Evolutionary conservation across 2,888 invertebrate species (phyloP).

Genomic region (Acholoe squamosa): DNA sequence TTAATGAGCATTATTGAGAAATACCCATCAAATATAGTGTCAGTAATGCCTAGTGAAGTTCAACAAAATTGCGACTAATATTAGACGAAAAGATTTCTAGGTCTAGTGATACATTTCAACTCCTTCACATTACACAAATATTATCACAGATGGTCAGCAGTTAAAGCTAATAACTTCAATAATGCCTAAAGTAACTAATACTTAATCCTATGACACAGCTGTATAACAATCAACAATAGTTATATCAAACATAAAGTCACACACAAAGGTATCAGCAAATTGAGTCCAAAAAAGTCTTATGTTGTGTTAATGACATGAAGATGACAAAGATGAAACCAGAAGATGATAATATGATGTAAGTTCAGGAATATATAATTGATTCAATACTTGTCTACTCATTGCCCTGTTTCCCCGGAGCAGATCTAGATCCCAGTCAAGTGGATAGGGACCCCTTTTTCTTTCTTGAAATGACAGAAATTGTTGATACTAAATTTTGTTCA

Average conservation of each 20-base stretch:
- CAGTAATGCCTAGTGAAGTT: neutral
- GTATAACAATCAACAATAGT: neutral
- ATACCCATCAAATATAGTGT: neutral
- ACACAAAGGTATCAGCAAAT: neutral
- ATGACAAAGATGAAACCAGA: neutral
- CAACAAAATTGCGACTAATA: neutral
- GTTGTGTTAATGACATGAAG: neutral
- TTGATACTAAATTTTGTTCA: no score
- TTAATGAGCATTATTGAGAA: neutral
- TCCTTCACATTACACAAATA: neutral
- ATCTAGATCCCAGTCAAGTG: no score
- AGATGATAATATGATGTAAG: neutral
- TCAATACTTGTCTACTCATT: no score
- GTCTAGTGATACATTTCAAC: neutral
- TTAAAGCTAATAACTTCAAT: neutral
- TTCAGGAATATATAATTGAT: no score
- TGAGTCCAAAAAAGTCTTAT: neutral
- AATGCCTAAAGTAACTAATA: neutral
- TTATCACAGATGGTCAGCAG: slow-evolving; percentile 21
- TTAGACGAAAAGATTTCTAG: neutral
- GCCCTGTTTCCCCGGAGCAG: no score
- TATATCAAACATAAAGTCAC: neutral
- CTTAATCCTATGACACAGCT: neutral
- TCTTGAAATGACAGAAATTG: no score
- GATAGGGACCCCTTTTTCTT: no score